Percentiles rank a stretch among this genome's conserved stretches.
Evolutionary conservation across 2,113 vertebrate species (phyloP).

Genomic region (Brachyhypopomus gauderio): DNA sequence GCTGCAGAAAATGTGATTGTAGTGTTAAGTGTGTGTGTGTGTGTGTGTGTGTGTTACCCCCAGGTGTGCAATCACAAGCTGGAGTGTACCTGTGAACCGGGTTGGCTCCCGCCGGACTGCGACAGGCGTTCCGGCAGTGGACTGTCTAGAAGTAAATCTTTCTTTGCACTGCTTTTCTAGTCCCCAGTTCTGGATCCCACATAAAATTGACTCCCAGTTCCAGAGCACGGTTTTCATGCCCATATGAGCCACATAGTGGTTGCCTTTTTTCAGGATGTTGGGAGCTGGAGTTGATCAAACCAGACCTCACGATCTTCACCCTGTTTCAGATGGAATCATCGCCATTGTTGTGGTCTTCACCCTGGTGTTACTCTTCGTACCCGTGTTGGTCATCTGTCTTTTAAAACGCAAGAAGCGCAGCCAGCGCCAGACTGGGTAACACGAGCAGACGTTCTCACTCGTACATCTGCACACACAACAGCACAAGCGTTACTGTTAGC

Average conservation of each 20-base stretch:
- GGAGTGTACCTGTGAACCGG: conserved; percentile 74
- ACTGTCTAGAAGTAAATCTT: conserved; percentile 46
- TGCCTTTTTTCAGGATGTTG: no score
- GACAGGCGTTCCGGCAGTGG: background rate
- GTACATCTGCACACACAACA: background rate
- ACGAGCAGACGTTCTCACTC: no score
- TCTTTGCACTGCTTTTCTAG: background rate
- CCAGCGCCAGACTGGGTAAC: conserved; percentile 55
- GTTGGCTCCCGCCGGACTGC: conserved; percentile 71
- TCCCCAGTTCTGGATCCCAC: conserved; percentile 18
- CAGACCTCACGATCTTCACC: background rate
- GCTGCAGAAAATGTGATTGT: no score
- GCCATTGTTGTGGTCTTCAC: conserved; percentile 56
- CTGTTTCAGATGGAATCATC: conserved; percentile 51
- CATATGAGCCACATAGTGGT: no score
- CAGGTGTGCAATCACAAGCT: conserved; percentile 77
- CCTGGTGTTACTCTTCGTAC: conserved; percentile 55
- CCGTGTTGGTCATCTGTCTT: conserved; percentile 37
- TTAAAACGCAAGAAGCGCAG: conserved; percentile 59
- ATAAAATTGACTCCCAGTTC: background rate
- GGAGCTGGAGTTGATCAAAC: background rate
- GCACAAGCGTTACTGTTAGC: background rate
- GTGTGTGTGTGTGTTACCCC: conserved; percentile 1
- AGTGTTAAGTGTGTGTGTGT: background rate
- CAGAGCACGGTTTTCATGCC: no score